Percentiles rank a stretch among this genome's conserved stretches.
Conservation (phyloP, 2,888 invertebrate genomes). For the Lymantria dispar region DNA sequence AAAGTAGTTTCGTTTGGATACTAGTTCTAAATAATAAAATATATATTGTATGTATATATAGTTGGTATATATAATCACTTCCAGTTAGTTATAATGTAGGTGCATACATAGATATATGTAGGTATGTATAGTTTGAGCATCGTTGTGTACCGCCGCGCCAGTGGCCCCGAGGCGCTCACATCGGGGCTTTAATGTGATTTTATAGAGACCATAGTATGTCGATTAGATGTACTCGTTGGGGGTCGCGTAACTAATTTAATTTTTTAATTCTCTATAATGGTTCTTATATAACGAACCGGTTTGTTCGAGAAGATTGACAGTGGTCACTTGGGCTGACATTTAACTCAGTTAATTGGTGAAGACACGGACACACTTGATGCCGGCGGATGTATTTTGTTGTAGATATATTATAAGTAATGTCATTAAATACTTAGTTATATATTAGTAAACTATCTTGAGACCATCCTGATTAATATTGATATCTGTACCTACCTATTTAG, state of each 20-base stretch:
- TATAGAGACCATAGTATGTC: conserved; percentile 65
- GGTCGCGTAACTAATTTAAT: conserved; percentile 44
- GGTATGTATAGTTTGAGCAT: conserved; percentile 38
- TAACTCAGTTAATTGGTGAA: background rate
- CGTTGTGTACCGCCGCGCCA: conserved; percentile 26
- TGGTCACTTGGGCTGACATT: conserved; percentile 2
- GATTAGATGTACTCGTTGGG: conserved; percentile 41
- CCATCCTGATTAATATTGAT: no score
- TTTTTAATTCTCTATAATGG: conserved; percentile 38
- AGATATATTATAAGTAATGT: no score
- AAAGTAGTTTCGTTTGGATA: no score
- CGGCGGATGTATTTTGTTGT: no score
- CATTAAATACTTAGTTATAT: no score
- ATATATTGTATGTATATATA: no score
- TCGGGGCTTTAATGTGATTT: conserved; percentile 73
- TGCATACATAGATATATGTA: background rate
- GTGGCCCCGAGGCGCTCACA: conserved; percentile 58
- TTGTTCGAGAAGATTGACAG: conserved; percentile 10
- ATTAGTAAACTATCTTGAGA: no score
- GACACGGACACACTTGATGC: background rate
- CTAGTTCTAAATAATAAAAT: no score
- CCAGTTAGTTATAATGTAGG: background rate
- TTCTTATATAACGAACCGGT: conserved; percentile 29
- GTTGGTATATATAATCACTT: no score
- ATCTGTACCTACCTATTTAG: no score